Percentiles rank a stretch among this genome's conserved stretches.
Evolutionary conservation across 2,113 vertebrate species (phyloP).

Genomic region (Gymnocephalus cernua): DNA sequence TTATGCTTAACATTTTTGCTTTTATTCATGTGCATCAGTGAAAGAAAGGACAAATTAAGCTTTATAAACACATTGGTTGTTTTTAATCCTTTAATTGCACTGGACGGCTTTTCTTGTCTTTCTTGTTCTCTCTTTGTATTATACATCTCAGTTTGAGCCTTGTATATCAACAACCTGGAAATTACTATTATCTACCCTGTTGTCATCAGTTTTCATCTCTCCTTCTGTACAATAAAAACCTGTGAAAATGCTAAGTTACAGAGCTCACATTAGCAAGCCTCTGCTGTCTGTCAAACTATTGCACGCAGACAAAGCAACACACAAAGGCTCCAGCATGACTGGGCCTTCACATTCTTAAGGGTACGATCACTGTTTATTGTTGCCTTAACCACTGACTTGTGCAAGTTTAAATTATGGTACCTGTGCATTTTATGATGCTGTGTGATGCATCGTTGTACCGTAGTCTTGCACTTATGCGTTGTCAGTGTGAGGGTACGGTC

Average conservation of each 20-base stretch:
- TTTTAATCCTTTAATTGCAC: neutral
- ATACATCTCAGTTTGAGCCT: neutral
- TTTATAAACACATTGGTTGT: neutral
- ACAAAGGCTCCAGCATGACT: neutral
- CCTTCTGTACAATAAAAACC: neutral
- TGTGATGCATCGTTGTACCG: neutral
- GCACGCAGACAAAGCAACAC: neutral
- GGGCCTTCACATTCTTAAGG: conserved; percentile 10
- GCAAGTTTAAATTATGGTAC: neutral
- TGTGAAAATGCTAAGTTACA: conserved; percentile 1
- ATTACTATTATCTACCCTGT: neutral
- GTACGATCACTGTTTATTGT: neutral
- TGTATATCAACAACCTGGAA: neutral
- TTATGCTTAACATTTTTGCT: neutral
- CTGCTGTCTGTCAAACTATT: neutral
- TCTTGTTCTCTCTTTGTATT: conserved; percentile 4
- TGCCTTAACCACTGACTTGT: neutral
- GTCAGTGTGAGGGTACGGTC: neutral
- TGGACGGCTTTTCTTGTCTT: neutral
- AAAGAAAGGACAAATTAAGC: neutral
- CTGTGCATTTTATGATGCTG: neutral
- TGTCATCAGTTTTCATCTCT: conserved; percentile 3
- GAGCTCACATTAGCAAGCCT: neutral
- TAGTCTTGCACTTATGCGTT: neutral
- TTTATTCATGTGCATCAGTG: neutral